Conservation (phyloP, 2,888 invertebrate genomes). For the Pandemis cinnamomeana region DNA sequence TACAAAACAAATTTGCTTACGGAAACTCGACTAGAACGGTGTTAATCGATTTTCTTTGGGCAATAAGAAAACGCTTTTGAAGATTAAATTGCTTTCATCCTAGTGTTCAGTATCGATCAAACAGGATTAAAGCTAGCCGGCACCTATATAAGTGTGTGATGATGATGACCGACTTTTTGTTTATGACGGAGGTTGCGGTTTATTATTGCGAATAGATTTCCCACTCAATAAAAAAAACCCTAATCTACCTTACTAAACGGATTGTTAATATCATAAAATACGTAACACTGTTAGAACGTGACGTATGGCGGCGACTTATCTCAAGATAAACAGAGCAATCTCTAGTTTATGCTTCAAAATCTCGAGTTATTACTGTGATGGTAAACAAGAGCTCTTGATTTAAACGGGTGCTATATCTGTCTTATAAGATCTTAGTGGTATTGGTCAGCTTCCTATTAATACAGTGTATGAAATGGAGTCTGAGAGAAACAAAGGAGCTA, state of each 20-base stretch:
- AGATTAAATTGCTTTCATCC: slow-evolving; percentile 38
- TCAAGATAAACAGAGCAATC: slow-evolving; percentile 37
- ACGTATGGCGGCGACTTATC: slow-evolving; percentile 27
- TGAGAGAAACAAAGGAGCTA: slow-evolving; percentile 15
- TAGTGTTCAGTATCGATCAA: slow-evolving; percentile 9
- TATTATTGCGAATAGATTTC: background rate
- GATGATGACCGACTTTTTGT: background rate
- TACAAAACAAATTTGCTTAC: slow-evolving; percentile 41
- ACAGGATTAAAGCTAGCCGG: slow-evolving; percentile 19
- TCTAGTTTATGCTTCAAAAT: slow-evolving; percentile 33
- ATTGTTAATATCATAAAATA: slow-evolving; percentile 9
- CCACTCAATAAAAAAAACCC: background rate
- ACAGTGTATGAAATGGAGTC: background rate
- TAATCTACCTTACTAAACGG: background rate
- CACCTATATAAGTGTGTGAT: background rate
- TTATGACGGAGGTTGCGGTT: background rate
- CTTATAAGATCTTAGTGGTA: slow-evolving; percentile 13
- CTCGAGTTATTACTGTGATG: slow-evolving; percentile 33
- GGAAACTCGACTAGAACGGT: slow-evolving; percentile 35
- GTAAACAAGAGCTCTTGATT: slow-evolving; percentile 34
- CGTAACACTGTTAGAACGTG: slow-evolving; percentile 18
- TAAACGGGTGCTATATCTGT: slow-evolving; percentile 27
- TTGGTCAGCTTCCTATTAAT: slow-evolving; percentile 11
- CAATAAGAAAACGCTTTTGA: slow-evolving; percentile 39
- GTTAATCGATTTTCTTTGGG: slow-evolving; percentile 39